Evolutionary conservation across 1,140 invertebrate species (phyloP).

Genomic region (Heliconius hermathena): DNA sequence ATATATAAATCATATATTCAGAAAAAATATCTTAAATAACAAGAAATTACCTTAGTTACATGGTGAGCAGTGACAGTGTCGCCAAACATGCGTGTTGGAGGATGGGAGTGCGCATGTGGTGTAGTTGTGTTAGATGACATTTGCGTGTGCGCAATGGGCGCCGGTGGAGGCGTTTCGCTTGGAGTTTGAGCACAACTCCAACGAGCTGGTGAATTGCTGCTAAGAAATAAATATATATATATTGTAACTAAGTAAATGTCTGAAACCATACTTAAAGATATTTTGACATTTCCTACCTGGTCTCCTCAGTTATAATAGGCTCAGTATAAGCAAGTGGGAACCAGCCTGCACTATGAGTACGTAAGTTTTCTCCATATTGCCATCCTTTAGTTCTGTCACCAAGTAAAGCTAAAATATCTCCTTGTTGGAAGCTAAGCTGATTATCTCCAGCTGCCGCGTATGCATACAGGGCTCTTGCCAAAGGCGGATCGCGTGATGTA

Average conservation of each 20-base stretch:
- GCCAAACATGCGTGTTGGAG: slow-evolving; percentile 83
- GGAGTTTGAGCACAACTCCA: slow-evolving; percentile 73
- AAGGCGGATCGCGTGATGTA: slow-evolving; percentile 82
- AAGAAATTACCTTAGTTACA: slow-evolving; percentile 60
- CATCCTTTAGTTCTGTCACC: slow-evolving; percentile 96
- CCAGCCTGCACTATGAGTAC: slow-evolving; percentile 95
- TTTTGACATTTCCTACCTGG: slow-evolving; percentile 50
- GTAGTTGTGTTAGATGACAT: slow-evolving; percentile 56
- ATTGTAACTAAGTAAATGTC: neutral
- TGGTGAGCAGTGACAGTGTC: slow-evolving; percentile 81
- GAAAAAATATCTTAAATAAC: neutral
- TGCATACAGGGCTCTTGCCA: slow-evolving; percentile 93
- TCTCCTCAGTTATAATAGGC: slow-evolving; percentile 71
- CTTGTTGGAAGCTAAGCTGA: slow-evolving; percentile 95
- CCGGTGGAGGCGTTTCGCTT: slow-evolving; percentile 67
- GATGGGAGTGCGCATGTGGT: slow-evolving; percentile 55
- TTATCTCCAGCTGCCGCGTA: slow-evolving; percentile 95
- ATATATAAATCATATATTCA: neutral
- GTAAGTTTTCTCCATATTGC: slow-evolving; percentile 96
- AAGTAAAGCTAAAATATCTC: slow-evolving; percentile 93
- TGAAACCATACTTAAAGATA: neutral
- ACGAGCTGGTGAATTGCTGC: slow-evolving; percentile 68
- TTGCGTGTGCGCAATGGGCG: slow-evolving; percentile 66
- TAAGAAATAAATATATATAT: slow-evolving; percentile 37
- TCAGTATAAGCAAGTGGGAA: slow-evolving; percentile 97